Conservation (phyloP, 2,113 vertebrate species). For the Bombycilla garrulus region DNA sequence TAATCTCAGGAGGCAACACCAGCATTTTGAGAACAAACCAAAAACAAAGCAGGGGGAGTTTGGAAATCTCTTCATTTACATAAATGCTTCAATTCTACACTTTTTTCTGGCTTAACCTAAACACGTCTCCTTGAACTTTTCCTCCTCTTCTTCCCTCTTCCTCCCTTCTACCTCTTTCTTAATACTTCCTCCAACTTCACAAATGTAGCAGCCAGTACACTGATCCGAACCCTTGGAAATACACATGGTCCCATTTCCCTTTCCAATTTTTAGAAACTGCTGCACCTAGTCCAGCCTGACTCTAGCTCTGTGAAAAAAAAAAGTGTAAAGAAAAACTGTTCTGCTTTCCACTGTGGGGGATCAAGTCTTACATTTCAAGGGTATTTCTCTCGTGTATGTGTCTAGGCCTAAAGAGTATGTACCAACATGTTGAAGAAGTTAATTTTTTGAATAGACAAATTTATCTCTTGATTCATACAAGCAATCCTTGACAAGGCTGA, state of each 20-base stretch:
- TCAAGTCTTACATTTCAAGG: not conserved
- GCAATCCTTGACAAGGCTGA: not conserved
- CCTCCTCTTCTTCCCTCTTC: not conserved
- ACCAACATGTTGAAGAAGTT: not conserved
- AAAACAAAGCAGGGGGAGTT: not conserved
- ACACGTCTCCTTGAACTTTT: not conserved
- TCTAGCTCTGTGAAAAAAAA: not conserved
- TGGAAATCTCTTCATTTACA: not conserved
- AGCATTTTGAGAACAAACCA: not conserved
- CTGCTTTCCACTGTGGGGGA: not conserved
- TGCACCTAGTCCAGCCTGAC: not conserved
- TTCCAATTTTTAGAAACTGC: not conserved
- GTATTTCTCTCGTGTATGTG: not conserved
- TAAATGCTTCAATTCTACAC: not conserved
- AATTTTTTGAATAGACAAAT: not conserved
- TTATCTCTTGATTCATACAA: not conserved
- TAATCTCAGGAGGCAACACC: not conserved
- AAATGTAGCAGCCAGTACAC: not conserved
- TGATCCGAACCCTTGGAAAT: not conserved
- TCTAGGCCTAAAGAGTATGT: not conserved
- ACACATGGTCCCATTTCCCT: not conserved
- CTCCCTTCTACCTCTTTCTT: not conserved
- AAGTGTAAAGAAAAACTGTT: not conserved
- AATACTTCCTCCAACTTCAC: not conserved
- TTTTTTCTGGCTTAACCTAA: not conserved